Conservation (phyloP, 2,888 invertebrate species). For the Meloe dianella region DNA sequence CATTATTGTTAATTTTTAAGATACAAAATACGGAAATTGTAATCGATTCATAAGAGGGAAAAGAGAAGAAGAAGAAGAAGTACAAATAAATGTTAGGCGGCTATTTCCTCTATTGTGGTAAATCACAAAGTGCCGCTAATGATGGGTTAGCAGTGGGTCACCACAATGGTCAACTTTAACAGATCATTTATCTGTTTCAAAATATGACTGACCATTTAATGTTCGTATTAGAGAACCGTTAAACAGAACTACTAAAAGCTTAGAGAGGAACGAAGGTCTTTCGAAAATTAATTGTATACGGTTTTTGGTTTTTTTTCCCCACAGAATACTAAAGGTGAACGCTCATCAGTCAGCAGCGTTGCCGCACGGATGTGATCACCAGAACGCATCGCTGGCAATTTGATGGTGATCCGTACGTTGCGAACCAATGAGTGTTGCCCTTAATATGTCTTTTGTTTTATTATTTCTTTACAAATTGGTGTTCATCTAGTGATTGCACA, state of each 20-base stretch:
- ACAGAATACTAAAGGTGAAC: too few relatives aligned
- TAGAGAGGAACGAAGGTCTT: neutral
- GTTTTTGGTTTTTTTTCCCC: neutral
- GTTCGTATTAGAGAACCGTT: constrained; percentile 12
- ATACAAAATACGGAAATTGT: neutral
- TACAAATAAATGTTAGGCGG: constrained; percentile 13
- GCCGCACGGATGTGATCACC: too few relatives aligned
- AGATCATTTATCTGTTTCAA: constrained; percentile 53
- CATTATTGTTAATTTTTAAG: neutral
- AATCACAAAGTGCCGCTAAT: constrained; percentile 55
- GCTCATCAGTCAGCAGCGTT: too few relatives aligned
- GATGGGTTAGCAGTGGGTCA: constrained; percentile 52
- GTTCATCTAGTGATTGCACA: constrained; percentile 25
- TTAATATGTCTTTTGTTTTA: too few relatives aligned
- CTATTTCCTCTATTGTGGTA: constrained; percentile 20
- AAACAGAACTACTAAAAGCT: neutral
- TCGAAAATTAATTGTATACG: constrained; percentile 4
- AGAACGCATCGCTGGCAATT: too few relatives aligned
- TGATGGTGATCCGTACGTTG: too few relatives aligned
- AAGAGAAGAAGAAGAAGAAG: neutral
- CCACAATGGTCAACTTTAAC: constrained; percentile 47
- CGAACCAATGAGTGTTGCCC: too few relatives aligned
- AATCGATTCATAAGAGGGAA: neutral
- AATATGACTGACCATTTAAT: constrained; percentile 44
- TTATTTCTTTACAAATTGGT: neutral